Evolutionary conservation across 2,797 vertebrate species (phyloP).

Genomic region (Clarias fuscus): DNA sequence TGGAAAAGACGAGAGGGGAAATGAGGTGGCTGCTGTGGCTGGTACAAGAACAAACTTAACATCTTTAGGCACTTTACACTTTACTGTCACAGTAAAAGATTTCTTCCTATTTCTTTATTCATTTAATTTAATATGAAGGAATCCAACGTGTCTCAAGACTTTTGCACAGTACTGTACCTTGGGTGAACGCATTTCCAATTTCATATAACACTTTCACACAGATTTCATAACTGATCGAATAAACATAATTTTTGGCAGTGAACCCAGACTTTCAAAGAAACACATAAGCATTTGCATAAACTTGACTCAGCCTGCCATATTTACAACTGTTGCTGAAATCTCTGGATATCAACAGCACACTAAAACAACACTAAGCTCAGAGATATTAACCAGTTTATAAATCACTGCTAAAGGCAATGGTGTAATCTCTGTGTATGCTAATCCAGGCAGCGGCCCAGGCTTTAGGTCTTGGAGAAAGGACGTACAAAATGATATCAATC

Average conservation of each 20-base stretch:
- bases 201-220: not conserved
- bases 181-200: not conserved
- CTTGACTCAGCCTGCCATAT: not conserved
- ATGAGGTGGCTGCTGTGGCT: no score
- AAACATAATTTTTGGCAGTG: not conserved
- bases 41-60: no score
- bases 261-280: not conserved
- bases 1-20: no score
- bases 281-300: not conserved
- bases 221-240: not conserved
- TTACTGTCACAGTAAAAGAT: no score
- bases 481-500: constrained; percentile 25
- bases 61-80: no score
- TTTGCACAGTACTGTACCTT: not conserved
- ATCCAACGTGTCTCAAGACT: no score
- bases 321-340: not conserved
- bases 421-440: constrained; percentile 49
- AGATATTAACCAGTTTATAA: constrained; percentile 48
- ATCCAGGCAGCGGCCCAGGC: constrained; percentile 5
- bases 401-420: constrained; percentile 44
- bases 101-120: no score
- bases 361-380: constrained; percentile 20
- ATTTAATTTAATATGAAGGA: no score
- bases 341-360: not conserved
- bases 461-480: not conserved